Conservation (phyloP, 2,888 invertebrate species). For the Philereme vetulata region DNA sequence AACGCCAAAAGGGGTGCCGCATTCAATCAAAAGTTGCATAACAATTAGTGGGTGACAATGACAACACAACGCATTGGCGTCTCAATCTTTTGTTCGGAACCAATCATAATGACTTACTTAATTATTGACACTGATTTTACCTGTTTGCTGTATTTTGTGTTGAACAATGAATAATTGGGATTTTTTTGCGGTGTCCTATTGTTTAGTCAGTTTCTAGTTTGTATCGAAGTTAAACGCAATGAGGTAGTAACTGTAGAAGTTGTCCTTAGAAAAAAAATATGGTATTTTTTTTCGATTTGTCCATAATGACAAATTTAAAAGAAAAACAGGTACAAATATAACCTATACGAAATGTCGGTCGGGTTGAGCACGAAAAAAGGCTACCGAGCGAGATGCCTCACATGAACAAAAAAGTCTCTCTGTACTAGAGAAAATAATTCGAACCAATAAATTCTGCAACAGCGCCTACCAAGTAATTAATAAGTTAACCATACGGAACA, state of each 20-base stretch:
- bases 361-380: no score
- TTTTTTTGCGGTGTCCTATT: neutral
- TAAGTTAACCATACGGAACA: conserved; percentile 13
- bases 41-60: conserved; percentile 30
- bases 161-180: neutral
- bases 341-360: no score
- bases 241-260: no score
- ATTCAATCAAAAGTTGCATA: conserved; percentile 36
- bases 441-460: conserved; percentile 5
- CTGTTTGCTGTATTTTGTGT: neutral
- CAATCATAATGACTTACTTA: no score
- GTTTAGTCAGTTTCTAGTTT: no score
- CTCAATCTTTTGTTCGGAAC: neutral
- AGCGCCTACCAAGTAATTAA: conserved; percentile 4
- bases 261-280: no score
- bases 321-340: no score
- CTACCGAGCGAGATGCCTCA: neutral
- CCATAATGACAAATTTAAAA: no score
- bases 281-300: no score
- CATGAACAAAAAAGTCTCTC: no score
- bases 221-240: no score
- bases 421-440: neutral
- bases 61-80: conserved; percentile 31
- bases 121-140: neutral
- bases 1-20: conserved; percentile 28